phyloP scores from a whole-genome alignment of 2,888 invertebrate genomes.

The Oasisia sp. region DNA sequence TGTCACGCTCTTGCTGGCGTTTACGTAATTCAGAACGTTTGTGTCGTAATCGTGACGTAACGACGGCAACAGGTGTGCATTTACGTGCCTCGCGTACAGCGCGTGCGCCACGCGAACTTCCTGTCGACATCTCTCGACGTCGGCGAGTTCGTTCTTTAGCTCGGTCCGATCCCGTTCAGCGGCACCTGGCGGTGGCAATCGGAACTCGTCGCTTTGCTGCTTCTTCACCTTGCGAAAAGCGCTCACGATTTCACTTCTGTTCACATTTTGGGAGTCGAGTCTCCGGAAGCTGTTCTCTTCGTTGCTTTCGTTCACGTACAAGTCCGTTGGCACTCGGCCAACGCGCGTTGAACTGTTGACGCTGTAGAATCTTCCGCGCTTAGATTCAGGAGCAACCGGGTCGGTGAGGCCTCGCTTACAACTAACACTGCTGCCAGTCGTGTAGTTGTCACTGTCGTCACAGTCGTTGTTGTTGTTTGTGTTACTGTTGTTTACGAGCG shows the following conservation, averaged over 20 bases:
- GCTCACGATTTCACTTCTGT: not conserved
- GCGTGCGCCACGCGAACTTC: constrained; percentile 6
- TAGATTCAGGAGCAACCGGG: not conserved
- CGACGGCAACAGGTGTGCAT: not conserved
- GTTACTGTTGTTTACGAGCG: not conserved
- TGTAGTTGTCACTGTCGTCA: constrained; percentile 23
- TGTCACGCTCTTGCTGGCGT: not conserved
- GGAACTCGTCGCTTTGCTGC: not conserved
- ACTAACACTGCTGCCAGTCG: not conserved
- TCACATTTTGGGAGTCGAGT: not conserved
- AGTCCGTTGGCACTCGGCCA: not conserved
- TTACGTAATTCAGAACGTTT: constrained; percentile 17
- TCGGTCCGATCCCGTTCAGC: not conserved
- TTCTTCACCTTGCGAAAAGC: constrained; percentile 24
- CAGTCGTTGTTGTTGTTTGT: not conserved
- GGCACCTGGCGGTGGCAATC: not conserved
- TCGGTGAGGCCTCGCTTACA: not conserved
- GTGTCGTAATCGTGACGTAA: constrained; percentile 3
- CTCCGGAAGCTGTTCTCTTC: not conserved
- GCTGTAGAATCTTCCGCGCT: not conserved
- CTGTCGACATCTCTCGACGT: constrained; percentile 13
- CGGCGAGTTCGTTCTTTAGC: not conserved
- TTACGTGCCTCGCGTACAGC: not conserved
- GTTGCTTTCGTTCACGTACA: not conserved
- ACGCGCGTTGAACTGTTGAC: not conserved